Conservation (phyloP, 2,888 invertebrate genomes). For the Sphinx pinastri region DNA sequence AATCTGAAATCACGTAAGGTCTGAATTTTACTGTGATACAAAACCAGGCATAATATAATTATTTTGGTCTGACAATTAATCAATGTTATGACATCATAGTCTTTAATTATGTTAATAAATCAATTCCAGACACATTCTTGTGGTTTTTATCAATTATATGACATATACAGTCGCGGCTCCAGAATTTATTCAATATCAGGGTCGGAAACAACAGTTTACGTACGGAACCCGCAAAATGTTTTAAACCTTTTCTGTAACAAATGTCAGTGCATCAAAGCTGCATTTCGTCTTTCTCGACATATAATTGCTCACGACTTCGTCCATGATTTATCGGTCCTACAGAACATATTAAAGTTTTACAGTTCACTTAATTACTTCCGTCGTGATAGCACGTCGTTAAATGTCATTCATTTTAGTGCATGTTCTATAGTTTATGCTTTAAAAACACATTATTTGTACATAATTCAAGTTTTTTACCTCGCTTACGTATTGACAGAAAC, state of each 20-base stretch:
- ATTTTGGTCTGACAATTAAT: no score
- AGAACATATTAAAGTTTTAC: slow-evolving; percentile 45
- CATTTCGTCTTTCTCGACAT: slow-evolving; percentile 39
- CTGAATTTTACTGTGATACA: no score
- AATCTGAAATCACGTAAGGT: no score
- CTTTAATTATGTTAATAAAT: no score
- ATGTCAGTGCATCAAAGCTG: slow-evolving; percentile 33
- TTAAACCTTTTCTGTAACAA: slow-evolving; percentile 2
- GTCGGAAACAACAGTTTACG: background rate
- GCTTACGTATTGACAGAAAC: background rate
- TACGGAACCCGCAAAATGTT: background rate
- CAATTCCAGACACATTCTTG: no score
- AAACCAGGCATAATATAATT: no score
- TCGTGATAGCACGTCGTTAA: slow-evolving; percentile 44
- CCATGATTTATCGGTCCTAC: slow-evolving; percentile 43
- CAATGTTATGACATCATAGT: no score
- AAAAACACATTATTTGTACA: slow-evolving; percentile 17
- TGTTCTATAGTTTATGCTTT: slow-evolving; percentile 16
- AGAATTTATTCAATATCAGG: no score
- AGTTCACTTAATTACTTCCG: slow-evolving; percentile 46
- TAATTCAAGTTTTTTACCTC: background rate
- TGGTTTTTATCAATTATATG: no score
- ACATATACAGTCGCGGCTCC: no score
- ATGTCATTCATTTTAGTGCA: slow-evolving; percentile 23
- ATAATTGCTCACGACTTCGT: slow-evolving; percentile 38